phyloP scores from a whole-genome alignment of 2,888 invertebrate species.

The Volucella bombylans region DNA sequence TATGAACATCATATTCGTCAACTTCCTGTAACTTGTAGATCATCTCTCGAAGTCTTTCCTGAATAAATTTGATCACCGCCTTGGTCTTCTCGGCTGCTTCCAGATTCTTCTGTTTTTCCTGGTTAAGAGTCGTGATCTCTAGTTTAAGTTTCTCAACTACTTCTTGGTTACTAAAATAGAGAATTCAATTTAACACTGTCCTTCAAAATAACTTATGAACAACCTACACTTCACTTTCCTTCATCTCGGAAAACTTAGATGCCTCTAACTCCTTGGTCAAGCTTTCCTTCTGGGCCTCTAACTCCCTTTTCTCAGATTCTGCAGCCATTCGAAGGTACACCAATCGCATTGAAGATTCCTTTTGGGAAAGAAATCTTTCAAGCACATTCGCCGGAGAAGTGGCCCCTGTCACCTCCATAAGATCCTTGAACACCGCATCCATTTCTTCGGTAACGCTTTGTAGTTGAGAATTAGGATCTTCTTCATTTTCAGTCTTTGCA shows the following conservation, averaged over 20 bases:
- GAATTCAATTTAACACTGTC: not conserved
- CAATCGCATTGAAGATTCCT: slow-evolving; percentile 88
- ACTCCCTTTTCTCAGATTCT: slow-evolving; percentile 88
- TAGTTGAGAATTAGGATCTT: slow-evolving; percentile 79
- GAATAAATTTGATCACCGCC: slow-evolving; percentile 79
- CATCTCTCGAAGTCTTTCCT: slow-evolving; percentile 81
- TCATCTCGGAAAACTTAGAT: slow-evolving; percentile 90
- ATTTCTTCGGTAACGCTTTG: slow-evolving; percentile 82
- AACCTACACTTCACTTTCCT: slow-evolving; percentile 90
- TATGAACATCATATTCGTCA: slow-evolving; percentile 79
- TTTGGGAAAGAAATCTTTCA: slow-evolving; percentile 88
- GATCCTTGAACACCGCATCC: slow-evolving; percentile 87
- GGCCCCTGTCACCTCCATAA: slow-evolving; percentile 91
- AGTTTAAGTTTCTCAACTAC: slow-evolving; percentile 86
- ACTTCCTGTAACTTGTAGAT: slow-evolving; percentile 82
- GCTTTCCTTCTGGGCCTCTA: slow-evolving; percentile 87
- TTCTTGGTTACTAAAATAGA: slow-evolving; percentile 86
- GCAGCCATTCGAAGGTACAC: slow-evolving; percentile 87
- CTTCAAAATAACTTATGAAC: not conserved
- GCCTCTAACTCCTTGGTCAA: slow-evolving; percentile 88
- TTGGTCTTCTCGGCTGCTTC: slow-evolving; percentile 80
- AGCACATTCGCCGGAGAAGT: slow-evolving; percentile 89
- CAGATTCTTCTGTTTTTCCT: slow-evolving; percentile 81
- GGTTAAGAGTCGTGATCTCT: slow-evolving; percentile 84
- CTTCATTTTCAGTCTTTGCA: slow-evolving; percentile 80